Base-by-base conservation (phyloP, 2,113 vertebrate species). In the Agapornis roseicollis region DNA sequence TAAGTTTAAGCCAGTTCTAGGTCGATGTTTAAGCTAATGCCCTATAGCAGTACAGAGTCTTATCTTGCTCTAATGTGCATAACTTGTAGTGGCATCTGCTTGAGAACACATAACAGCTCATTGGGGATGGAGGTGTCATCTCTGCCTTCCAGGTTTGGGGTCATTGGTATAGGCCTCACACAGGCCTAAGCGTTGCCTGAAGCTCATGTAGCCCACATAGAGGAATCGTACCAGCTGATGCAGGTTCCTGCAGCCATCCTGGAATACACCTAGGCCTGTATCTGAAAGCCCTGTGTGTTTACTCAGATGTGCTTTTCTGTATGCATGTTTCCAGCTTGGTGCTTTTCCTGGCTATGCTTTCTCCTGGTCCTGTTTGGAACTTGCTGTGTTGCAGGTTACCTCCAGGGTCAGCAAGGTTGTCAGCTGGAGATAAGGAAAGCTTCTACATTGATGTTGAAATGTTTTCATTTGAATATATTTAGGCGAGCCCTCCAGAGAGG, bases 241-340 rank as follows among this genome's bases (percentile, higher is more conserved):
- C 13, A 6, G 4, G 15, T 64, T 80, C 76, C 44, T 58, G 49
- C 2, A 2, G 13, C 46, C 3, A 2, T 71, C 60, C 81, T 79
- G 42, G 39, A 73, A 39, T 60, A 58, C 27, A 24, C 3, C 19
- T 58, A 10, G 50, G 14, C 10, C 13, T 7, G 4, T 0, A 0
- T 83, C 23, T 1, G 2, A 47, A 68, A 76, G 42, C 55, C 31
- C 10, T 12, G 0, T 28, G 19, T 49, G 17, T 72, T 93, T 66
- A 31, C 1, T 2, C 22, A 11, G 19, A 4, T 52, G 10, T 65
- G 31, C 31, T 93, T 80, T 35, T 28, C 44, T 60, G 10, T 46
- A 28, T 17, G 13, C 3, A 0, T 52, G 11, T 74, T 80, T 47
- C 17, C 71, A 56, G 55, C 50, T 65, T 4, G 13, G 14, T 85